Conservation (phyloP, 2,113 vertebrate species). For the Melanostigma gelatinosum region DNA sequence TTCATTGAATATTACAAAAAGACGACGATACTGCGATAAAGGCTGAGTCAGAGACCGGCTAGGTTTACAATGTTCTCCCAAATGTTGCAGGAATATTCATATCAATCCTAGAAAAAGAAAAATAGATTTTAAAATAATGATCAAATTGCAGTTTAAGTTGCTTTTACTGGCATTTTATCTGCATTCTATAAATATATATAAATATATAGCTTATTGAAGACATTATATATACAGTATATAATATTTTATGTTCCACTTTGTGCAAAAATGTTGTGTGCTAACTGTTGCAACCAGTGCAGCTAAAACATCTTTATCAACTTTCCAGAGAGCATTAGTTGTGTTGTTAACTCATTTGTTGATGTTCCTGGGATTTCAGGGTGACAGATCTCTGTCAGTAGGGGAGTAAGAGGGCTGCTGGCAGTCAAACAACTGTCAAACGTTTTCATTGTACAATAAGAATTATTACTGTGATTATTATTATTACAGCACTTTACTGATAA, state of each 20-base stretch:
- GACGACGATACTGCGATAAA: background rate
- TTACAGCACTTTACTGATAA: too few relatives aligned
- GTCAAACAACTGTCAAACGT: background rate
- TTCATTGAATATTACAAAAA: background rate
- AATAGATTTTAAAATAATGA: too few relatives aligned
- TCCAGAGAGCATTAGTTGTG: background rate
- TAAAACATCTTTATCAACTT: background rate
- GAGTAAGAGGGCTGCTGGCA: background rate
- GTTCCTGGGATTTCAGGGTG: background rate
- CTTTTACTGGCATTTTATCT: background rate
- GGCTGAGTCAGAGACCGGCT: background rate
- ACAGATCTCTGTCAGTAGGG: slow-evolving; percentile 11
- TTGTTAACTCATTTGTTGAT: slow-evolving; percentile 15
- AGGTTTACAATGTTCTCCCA: background rate
- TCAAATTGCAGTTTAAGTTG: too few relatives aligned
- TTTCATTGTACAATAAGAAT: background rate
- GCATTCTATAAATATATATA: background rate
- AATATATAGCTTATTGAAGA: too few relatives aligned
- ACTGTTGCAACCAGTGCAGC: background rate
- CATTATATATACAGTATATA: background rate
- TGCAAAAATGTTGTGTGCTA: background rate
- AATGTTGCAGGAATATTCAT: background rate
- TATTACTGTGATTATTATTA: background rate
- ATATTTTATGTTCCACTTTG: background rate
- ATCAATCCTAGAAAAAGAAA: too few relatives aligned